Percentiles rank a stretch among this genome's conserved stretches.
These are phyloP conservation scores for Nasonia oneida DNA, from an alignment of 2,888 invertebrate species.

Conservation along the genomic window DNA sequence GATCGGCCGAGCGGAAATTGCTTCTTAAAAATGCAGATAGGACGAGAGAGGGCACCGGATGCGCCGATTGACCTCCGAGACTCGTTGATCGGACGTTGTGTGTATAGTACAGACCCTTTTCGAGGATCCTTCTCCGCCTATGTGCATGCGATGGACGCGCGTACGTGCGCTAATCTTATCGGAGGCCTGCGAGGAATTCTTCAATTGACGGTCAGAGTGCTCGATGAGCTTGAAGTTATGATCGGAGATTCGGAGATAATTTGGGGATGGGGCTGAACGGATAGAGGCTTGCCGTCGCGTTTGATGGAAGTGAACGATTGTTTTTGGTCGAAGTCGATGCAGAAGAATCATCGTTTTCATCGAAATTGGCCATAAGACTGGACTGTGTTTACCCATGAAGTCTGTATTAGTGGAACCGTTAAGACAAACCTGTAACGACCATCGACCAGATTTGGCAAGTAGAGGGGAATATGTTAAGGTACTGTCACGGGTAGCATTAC, in stretches of 20 bases:
- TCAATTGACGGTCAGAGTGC: not conserved
- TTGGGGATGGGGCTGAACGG: not conserved
- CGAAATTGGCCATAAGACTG: no score
- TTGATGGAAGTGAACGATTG: no score
- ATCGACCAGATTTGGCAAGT: no score
- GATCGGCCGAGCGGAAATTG: constrained; percentile 52
- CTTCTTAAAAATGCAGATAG: constrained; percentile 59
- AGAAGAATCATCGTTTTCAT: not conserved
- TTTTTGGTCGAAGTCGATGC: no score
- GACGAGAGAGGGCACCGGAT: constrained; percentile 54
- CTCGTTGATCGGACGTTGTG: not conserved
- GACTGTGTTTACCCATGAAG: no score
- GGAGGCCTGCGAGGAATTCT: constrained; percentile 35
- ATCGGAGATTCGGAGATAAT: not conserved
- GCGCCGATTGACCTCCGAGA: constrained; percentile 49
- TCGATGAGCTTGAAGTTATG: not conserved
- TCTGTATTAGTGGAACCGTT: no score
- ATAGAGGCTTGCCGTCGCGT: no score
- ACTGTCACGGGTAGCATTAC: no score
- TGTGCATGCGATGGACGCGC: not conserved
- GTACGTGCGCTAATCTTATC: constrained; percentile 28
- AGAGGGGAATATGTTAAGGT: no score
- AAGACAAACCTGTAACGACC: no score
- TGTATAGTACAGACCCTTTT: constrained; percentile 33
- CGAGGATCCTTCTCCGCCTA: constrained; percentile 36